Percentiles rank a stretch among this genome's conserved stretches.
These are phyloP conservation scores for Thalassoma bifasciatum DNA, from an alignment of 2,113 vertebrate genomes.

Conservation along the genomic window DNA sequence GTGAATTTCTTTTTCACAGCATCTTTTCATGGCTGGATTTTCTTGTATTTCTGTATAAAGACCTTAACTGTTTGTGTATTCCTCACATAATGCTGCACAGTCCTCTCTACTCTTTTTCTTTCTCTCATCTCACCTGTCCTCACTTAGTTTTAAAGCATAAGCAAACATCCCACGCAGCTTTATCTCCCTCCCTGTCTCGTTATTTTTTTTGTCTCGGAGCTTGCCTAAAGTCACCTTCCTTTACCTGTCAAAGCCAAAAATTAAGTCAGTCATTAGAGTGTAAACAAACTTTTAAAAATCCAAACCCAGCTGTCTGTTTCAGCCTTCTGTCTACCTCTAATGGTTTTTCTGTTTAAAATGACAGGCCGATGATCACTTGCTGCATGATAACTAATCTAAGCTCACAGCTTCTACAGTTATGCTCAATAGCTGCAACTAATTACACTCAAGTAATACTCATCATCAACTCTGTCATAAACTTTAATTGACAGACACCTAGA, in stretches of 20 bases:
- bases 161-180: slow-evolving; percentile 17
- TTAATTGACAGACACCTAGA: background rate
- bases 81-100: slow-evolving; percentile 3
- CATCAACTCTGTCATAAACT: background rate
- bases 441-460: background rate
- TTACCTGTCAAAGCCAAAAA: slow-evolving; percentile 23
- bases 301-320: background rate
- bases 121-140: background rate
- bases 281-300: slow-evolving; percentile 8
- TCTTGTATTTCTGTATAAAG: background rate
- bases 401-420: background rate
- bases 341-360: slow-evolving; percentile 5
- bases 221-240: slow-evolving; percentile 26
- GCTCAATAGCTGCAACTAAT: background rate
- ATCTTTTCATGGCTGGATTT: background rate
- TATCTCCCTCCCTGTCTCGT: slow-evolving; percentile 1
- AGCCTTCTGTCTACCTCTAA: background rate
- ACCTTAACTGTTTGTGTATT: background rate
- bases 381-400: background rate
- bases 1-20: background rate
- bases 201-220: slow-evolving; percentile 19
- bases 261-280: slow-evolving; percentile 9
- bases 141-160: slow-evolving; percentile 18
- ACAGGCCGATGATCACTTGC: background rate
- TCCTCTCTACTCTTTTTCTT: background rate